Evolutionary conservation across 2,888 invertebrate genomes (phyloP).

Genomic region (Criorhina ranunculi): DNA sequence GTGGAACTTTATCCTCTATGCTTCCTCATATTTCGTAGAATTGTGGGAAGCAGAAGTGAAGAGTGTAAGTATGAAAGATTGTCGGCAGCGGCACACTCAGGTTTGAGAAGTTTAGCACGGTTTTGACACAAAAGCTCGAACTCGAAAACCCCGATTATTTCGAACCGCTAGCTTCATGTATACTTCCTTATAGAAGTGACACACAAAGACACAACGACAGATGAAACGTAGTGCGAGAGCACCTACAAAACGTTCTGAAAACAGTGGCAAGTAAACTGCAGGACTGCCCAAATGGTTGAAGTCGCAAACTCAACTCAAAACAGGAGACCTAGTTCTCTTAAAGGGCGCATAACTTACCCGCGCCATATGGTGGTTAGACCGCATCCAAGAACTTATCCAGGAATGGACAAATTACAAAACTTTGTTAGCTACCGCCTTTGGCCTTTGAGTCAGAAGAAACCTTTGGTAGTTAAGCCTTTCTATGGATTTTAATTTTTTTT

Average conservation of each 20-base stretch:
- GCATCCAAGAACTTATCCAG: too few relatives aligned
- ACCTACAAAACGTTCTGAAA: constrained; percentile 4
- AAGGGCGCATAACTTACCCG: too few relatives aligned
- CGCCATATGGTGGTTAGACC: too few relatives aligned
- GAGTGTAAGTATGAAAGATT: neutral
- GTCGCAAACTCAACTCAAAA: too few relatives aligned
- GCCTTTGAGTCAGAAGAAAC: too few relatives aligned
- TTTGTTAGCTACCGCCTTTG: too few relatives aligned
- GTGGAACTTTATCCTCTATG: constrained; percentile 79
- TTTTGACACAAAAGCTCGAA: constrained; percentile 76
- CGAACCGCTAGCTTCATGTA: neutral
- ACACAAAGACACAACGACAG: neutral
- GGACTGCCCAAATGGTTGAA: too few relatives aligned
- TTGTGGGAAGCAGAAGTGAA: constrained; percentile 28
- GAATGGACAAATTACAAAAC: too few relatives aligned
- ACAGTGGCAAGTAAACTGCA: too few relatives aligned
- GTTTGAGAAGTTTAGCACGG: constrained; percentile 43
- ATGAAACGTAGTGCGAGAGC: constrained; percentile 7
- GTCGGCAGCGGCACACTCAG: constrained; percentile 5
- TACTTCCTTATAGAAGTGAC: neutral
- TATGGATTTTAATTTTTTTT: too few relatives aligned
- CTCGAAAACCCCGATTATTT: constrained; percentile 2
- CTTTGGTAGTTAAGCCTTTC: too few relatives aligned
- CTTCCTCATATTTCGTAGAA: constrained; percentile 45
- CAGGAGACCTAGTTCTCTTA: too few relatives aligned